A percentile compares a stretch with the other conserved stretches of the same genome.
Evolutionary conservation across 2,113 vertebrate genomes (phyloP).

Genomic region (Copsychus sechellarum): DNA sequence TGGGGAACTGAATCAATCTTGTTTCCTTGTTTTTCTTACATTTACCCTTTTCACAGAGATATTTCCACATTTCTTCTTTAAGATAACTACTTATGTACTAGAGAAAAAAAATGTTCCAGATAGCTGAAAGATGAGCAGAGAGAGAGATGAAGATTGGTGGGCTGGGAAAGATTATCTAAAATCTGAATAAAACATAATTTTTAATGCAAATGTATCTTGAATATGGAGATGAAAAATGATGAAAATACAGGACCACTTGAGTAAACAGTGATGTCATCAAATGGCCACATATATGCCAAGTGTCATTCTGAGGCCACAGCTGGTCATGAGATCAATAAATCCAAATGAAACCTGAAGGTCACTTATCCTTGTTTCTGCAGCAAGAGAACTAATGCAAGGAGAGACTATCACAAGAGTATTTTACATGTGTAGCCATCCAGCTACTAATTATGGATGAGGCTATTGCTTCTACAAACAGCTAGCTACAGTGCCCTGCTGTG

Average conservation of each 20-base stretch:
- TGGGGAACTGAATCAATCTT: background rate
- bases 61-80: background rate
- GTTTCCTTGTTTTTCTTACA: background rate
- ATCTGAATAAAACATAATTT: background rate
- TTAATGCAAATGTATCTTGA: background rate
- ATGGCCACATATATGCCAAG: background rate
- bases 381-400: background rate
- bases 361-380: background rate
- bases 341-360: background rate
- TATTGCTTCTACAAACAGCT: background rate
- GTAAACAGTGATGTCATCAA: background rate
- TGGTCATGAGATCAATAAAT: background rate
- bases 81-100: background rate
- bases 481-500: background rate
- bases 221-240: background rate
- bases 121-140: background rate
- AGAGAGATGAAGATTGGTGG: background rate
- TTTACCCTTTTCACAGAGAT: background rate
- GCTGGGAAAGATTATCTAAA: background rate
- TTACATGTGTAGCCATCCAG: background rate
- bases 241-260: background rate
- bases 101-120: background rate
- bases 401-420: background rate
- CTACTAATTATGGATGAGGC: background rate
- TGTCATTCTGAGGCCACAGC: background rate